A percentile compares a stretch with the other conserved stretches of the same genome.
These are phyloP conservation scores for Scolopax rusticola DNA, from an alignment of 2,797 vertebrate species.

Conservation along the genomic window DNA sequence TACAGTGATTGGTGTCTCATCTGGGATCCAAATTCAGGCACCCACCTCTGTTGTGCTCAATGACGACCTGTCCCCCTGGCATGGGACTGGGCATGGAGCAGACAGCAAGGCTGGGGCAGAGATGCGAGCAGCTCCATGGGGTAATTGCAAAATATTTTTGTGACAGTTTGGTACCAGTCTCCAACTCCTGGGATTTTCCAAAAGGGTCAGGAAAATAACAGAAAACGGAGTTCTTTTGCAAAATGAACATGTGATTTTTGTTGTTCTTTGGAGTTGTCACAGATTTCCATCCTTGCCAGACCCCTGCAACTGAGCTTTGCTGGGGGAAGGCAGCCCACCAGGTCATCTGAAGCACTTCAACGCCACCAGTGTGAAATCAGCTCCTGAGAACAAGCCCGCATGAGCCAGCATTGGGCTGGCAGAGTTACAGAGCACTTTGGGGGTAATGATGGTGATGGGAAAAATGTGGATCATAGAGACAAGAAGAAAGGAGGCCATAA, in stretches of 20 bases:
- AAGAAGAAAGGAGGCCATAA: neutral
- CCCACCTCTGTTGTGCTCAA: neutral
- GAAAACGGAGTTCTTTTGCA: neutral
- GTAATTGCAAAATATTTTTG: neutral
- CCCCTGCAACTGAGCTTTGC: neutral
- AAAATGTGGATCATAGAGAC: neutral
- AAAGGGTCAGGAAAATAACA: neutral
- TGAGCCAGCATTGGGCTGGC: neutral
- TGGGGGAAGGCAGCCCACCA: neutral
- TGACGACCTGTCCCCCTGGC: no score
- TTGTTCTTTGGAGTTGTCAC: neutral
- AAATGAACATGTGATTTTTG: fast-evolving
- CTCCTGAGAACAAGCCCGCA: neutral
- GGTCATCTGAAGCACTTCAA: neutral
- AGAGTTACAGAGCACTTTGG: fast-evolving
- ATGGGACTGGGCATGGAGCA: no score
- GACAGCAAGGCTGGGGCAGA: neutral
- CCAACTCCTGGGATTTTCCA: neutral
- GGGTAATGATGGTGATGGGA: neutral
- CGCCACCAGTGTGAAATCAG: neutral
- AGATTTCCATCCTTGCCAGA: neutral
- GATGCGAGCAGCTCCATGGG: neutral
- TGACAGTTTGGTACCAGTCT: neutral
- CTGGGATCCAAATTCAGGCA: neutral
- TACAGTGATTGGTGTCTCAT: neutral